Base-by-base conservation (phyloP, 1,140 invertebrate genomes). In the Lordiphosa stackelbergi region DNA sequence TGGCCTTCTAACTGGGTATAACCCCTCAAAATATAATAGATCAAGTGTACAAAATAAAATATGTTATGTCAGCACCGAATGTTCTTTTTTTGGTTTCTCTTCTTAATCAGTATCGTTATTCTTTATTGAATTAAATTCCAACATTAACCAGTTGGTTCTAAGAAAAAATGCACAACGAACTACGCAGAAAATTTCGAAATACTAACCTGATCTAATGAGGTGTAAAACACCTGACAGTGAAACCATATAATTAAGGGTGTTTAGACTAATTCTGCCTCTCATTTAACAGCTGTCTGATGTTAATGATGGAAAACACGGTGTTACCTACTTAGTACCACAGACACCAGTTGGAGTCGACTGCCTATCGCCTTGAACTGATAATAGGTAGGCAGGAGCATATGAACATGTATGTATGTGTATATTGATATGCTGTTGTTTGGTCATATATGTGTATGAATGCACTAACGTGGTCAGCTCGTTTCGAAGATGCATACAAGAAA, bases 211-310 rank as follows among this genome's bases (percentile, higher is more conserved):
- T 65, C 63, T 66, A 66, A 66, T 66, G 65, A 66, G 63, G 63
- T 66, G 61, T 65, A 66, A 66, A 66, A 66, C 63, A 66, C 63
- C 63, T 66, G 63, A 66, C 61, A 66, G 65, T 62, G 42, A 53
- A 64, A 65, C 63, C 63, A 65, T 66, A 65, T 66, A 66, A 66
- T 66, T 66, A 66, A 66, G 65, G 47, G 63, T 66, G 63, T 66
- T 66, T 66, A 66, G 64, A 56, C 63, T 66, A 66, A 66, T 66
- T 66, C 63, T 48, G 63, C 65, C 63, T 66, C 65, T 66, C 63
- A 66, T 66, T 66, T 66, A 66, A 65, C 63, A 66, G 63, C 63
- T 66, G 63, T 66, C 63, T 49, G 63, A 65, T 65, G 63, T 38
- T 66, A 66, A 66, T 66, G 63, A 66, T 66, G 60, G 61, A 66